phyloP scores from a whole-genome alignment of 2,113 vertebrate genomes.

The Erythrocebus patas region DNA sequence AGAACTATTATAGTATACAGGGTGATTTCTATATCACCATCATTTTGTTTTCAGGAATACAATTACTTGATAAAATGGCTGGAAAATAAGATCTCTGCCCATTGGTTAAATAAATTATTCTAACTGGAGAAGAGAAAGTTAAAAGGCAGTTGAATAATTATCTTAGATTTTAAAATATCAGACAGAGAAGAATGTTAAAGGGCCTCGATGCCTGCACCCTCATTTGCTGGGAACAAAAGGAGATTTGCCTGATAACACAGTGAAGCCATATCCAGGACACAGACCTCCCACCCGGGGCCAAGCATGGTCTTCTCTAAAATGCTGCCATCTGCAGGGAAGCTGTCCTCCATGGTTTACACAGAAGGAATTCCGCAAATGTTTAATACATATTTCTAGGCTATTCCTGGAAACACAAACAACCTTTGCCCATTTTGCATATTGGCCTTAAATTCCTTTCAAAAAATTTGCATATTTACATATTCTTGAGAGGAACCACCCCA shows the following conservation, averaged over 20 bases:
- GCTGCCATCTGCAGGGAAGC: accelerated
- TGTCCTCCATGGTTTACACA: background rate
- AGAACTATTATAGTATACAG: background rate
- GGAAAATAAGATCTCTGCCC: background rate
- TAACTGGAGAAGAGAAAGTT: background rate
- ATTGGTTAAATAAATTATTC: background rate
- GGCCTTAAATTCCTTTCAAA: background rate
- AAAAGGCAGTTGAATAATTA: background rate
- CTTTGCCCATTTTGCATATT: background rate
- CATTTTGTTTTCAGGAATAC: background rate
- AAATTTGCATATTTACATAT: no score
- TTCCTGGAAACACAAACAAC: background rate
- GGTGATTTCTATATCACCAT: background rate
- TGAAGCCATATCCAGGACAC: background rate
- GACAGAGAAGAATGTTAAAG: background rate
- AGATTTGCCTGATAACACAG: background rate
- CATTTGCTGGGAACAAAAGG: background rate
- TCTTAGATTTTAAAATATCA: background rate
- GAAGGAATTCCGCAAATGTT: background rate
- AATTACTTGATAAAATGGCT: background rate
- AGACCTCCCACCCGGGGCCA: no score
- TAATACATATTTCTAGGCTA: background rate
- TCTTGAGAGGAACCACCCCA: background rate
- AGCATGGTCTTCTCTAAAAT: background rate
- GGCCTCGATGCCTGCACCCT: background rate